phyloP scores from a whole-genome alignment of 2,888 invertebrate genomes.

The Sympetrum striolatum region DNA sequence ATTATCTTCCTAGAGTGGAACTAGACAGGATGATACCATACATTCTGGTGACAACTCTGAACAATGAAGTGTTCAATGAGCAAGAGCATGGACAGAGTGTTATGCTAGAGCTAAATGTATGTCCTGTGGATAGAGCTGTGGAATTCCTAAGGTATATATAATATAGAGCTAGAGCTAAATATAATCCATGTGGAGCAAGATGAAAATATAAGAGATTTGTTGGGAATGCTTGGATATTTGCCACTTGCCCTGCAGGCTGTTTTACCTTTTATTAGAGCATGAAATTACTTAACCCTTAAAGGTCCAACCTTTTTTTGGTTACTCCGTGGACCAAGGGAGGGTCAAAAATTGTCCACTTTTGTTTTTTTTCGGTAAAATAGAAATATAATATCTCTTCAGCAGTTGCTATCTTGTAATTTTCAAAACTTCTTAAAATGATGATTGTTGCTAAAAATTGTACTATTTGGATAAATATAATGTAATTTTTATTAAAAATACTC shows the following conservation, averaged over 20 bases:
- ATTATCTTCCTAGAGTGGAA: conserved; percentile 28
- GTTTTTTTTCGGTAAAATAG: too few species aligned
- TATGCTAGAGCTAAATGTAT: neutral
- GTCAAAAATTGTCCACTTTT: too few species aligned
- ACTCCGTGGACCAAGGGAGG: too few species aligned
- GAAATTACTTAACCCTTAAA: too few species aligned
- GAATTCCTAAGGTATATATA: neutral
- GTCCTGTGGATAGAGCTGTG: neutral
- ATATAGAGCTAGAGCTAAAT: neutral
- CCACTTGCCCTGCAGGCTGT: conserved; percentile 47
- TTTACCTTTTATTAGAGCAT: conserved; percentile 44
- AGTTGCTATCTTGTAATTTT: too few species aligned
- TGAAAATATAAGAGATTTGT: conserved; percentile 29
- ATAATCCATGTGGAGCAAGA: too few species aligned
- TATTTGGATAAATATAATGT: too few species aligned
- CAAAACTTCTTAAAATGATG: too few species aligned
- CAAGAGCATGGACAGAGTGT: neutral
- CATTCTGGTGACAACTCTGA: conserved; percentile 46
- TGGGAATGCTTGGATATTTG: conserved; percentile 32
- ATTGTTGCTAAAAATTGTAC: too few species aligned
- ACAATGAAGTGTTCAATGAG: conserved; percentile 10
- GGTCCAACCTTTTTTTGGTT: too few species aligned
- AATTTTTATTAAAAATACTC: too few species aligned
- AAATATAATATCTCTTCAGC: too few species aligned
- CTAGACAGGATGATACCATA: neutral